Conservation (phyloP, 2,113 vertebrate genomes). For the Mesoclemmys tuberculata region DNA sequence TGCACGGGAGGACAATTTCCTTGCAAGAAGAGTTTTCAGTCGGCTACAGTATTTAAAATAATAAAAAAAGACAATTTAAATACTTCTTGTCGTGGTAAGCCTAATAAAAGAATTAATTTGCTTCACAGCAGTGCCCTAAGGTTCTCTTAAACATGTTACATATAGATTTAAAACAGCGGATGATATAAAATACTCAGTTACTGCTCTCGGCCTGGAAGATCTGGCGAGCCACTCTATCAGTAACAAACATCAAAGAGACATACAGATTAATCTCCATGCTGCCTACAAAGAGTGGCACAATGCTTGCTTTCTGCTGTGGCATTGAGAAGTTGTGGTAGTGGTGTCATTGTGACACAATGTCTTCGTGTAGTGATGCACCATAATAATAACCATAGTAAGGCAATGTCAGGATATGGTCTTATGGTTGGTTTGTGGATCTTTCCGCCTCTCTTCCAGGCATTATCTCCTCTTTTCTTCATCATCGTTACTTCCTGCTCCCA, state of each 20-base stretch:
- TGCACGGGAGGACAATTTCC: background rate
- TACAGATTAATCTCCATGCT: background rate
- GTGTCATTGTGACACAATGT: background rate
- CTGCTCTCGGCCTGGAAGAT: background rate
- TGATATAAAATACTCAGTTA: background rate
- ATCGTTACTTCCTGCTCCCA: background rate
- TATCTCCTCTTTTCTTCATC: fast-evolving
- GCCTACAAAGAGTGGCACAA: background rate
- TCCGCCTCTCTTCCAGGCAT: background rate
- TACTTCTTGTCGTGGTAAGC: background rate
- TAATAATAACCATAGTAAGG: background rate
- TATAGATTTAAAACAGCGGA: background rate
- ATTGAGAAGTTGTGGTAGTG: background rate
- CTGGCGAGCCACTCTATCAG: fast-evolving
- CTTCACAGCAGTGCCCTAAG: background rate
- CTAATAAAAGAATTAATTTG: background rate
- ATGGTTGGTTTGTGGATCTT: background rate
- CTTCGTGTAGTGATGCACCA: background rate
- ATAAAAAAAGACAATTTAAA: background rate
- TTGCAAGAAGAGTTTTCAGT: background rate
- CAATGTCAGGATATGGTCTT: background rate
- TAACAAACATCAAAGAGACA: background rate
- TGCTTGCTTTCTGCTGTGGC: background rate
- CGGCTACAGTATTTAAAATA: background rate
- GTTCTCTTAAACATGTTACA: background rate